Base-by-base conservation (phyloP, 2,113 vertebrate species). In the Speoplatyrhinus poulsoni region DNA sequence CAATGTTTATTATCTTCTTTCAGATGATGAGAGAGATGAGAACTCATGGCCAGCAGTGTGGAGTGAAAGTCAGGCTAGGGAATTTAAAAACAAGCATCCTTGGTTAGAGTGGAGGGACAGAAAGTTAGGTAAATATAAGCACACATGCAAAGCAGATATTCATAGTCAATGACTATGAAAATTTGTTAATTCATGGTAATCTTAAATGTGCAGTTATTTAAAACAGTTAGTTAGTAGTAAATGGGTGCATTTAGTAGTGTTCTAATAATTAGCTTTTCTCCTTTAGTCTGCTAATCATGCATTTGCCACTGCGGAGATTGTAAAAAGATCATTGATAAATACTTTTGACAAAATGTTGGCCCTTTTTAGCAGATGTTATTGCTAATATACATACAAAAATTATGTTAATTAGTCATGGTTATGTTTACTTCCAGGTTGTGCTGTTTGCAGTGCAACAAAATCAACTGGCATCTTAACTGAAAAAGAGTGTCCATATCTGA, bases 341-440 rank as follows among this genome's bases (percentile, higher is more conserved):
- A 26, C 16, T 12, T 58, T 58, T 58, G 56, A 58, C 10, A n/a
- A 60, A 12, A 60, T 46, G 41, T 60, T 15, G 33, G 12, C 58
- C 33, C 36, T 60, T 12, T 60, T 60, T 15, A 46, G 56, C 56
- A 58, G 48, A 6, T 52, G 49, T 5, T 49, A 10, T 26, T 19
- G 46, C 58, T 41, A 15, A 33, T 59, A 2, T 60, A 60, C 15
- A 55, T 8, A 60, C 13, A 46, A 13, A 60, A 60, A 36, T 55
- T 3, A 65, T 65, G 49, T 9, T 54, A 65, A 36, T 66, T 54
- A 66, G 50, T 54, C 13, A 54, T 55, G 13, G 3, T 55, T 66
- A 55, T 66, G 26, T 66, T 54, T 66, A 66, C 64, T 55, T 66
- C 52, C 64, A 66, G 64, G 64, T 66, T 55, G 50, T 54, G 64